These are phyloP conservation scores for Montipora efflorescens DNA, from an alignment of 64 coral and sea anemone genomes.

Conservation along the genomic window DNA sequence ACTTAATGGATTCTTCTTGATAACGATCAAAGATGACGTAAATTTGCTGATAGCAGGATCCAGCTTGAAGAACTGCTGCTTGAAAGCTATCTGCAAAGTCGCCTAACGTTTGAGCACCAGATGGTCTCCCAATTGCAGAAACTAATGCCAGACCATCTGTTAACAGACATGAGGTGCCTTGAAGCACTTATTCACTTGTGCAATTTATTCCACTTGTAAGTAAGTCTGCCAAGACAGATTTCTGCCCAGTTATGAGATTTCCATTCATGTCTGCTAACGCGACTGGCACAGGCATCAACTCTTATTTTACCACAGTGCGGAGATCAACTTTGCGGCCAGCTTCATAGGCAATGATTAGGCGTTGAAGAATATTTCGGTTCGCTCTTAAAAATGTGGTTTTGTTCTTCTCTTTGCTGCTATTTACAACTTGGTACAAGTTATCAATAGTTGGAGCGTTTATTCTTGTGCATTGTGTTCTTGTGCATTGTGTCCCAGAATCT, in stretches of 20 bases:
- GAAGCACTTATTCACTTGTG: conserved; percentile 33
- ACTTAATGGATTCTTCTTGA: conserved; percentile 51
- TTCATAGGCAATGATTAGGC: too few species aligned
- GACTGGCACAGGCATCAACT: conserved; percentile 65
- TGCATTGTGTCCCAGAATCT: conserved; percentile 55
- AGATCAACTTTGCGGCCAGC: conserved; percentile 60
- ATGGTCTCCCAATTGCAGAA: neutral
- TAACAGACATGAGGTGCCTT: neutral
- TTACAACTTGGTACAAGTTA: conserved; percentile 31
- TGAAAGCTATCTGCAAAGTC: conserved; percentile 1
- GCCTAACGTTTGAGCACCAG: conserved; percentile 62
- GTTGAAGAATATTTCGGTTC: conserved; percentile 29
- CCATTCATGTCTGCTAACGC: too few species aligned
- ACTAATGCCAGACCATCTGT: too few species aligned
- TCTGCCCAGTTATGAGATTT: too few species aligned
- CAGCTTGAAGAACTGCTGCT: conserved; percentile 21
- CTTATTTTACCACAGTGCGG: conserved; percentile 45
- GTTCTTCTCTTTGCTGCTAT: conserved; percentile 53
- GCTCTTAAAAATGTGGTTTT: conserved; percentile 34
- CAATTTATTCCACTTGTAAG: conserved; percentile 70
- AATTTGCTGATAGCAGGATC: neutral
- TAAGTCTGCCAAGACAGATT: too few species aligned
- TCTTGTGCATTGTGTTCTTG: conserved; percentile 73
- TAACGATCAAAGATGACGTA: too few species aligned
- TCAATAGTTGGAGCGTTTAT: conserved; percentile 41